Conservation (phyloP, 2,888 invertebrate genomes). For the Cantharis rufa region DNA sequence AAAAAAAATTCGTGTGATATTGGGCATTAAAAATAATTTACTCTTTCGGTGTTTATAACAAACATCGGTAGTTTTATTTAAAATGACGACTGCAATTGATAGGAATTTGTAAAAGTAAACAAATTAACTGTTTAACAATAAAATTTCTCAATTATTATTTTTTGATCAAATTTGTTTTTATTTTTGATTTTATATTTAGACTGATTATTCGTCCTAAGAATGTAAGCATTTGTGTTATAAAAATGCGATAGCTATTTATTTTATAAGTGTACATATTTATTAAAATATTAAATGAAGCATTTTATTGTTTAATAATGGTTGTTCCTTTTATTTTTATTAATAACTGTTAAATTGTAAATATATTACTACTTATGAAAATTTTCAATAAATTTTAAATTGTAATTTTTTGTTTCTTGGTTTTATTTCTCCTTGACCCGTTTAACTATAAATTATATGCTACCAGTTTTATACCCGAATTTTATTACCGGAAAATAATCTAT, state of each 20-base stretch:
- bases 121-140: no score
- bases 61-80: neutral
- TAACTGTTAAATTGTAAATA: neutral
- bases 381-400: neutral
- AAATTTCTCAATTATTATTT: neutral
- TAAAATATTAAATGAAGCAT: neutral
- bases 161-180: neutral
- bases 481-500: no score
- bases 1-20: neutral
- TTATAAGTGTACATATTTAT: neutral
- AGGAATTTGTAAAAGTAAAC: neutral
- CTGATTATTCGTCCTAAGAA: slow-evolving; percentile 1
- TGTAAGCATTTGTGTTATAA: neutral
- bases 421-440: neutral
- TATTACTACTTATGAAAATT: neutral
- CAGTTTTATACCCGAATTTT: no score
- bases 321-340: neutral
- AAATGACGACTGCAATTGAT: neutral
- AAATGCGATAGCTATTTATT: neutral
- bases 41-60: neutral
- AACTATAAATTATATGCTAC: no score
- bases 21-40: neutral
- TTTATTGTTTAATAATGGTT: neutral
- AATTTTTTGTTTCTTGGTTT: neutral
- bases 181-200: neutral